These are phyloP conservation scores for Miichthys miiuy DNA, from an alignment of 2,797 vertebrate genomes.

Conservation along the genomic window DNA sequence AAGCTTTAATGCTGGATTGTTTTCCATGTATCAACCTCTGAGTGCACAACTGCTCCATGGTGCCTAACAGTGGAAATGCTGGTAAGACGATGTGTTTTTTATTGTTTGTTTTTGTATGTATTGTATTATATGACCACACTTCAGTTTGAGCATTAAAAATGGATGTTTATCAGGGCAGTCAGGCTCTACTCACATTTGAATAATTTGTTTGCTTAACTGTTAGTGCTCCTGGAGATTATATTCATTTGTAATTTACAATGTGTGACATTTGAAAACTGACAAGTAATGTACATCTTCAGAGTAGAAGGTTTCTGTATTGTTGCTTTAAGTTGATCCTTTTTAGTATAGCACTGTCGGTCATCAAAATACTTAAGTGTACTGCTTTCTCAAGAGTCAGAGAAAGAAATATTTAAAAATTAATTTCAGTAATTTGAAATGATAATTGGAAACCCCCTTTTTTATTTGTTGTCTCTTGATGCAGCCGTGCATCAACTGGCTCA, in stretches of 20 bases:
- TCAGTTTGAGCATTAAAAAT: not conserved
- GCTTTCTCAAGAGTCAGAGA: not conserved
- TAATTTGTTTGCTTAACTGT: not conserved
- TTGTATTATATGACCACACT: conserved; percentile 2
- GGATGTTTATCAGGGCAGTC: not conserved
- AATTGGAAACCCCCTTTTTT: not conserved
- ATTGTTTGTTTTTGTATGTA: not conserved
- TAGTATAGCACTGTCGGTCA: not conserved
- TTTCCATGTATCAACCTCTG: conserved; percentile 16
- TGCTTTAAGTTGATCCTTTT: not conserved
- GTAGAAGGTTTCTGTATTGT: not conserved
- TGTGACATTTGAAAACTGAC: conserved; percentile 2
- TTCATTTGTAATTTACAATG: not conserved
- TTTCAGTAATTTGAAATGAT: not conserved
- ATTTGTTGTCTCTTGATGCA: conserved; percentile 1
- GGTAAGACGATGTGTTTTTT: conserved; percentile 57
- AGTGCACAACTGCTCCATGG: conserved; percentile 13
- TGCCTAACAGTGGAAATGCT: conserved; percentile 24
- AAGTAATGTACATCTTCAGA: not conserved
- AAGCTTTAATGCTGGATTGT: conserved; percentile 52
- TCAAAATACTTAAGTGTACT: not conserved
- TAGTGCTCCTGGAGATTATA: not conserved
- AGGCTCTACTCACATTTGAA: conserved; percentile 3
- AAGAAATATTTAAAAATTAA: not conserved
- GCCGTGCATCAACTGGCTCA: not conserved